A percentile compares a stretch with the other conserved stretches of the same genome.
These are phyloP conservation scores for Chiroxiphia lanceolata DNA, from an alignment of 2,797 vertebrate species.

Conservation along the genomic window DNA sequence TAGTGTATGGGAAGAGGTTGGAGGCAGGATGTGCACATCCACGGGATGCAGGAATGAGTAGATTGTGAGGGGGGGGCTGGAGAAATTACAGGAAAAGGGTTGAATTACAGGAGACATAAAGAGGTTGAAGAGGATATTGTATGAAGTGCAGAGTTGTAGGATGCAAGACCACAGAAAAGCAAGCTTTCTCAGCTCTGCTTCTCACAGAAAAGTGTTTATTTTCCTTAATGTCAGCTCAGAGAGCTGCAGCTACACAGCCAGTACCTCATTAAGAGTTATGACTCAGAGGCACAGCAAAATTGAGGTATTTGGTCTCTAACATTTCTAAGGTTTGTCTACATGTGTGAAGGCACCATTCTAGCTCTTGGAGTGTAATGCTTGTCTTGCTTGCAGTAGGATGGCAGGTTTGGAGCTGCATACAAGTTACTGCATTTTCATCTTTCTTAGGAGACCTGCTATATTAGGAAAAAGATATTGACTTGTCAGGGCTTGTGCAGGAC, in stretches of 20 bases:
- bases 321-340: neutral
- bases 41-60: neutral
- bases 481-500: neutral
- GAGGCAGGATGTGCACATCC: neutral
- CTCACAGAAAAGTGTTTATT: neutral
- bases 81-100: neutral
- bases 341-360: neutral
- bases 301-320: neutral
- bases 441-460: neutral
- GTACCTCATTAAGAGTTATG: neutral
- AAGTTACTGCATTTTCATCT: neutral
- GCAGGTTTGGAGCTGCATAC: neutral
- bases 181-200: neutral
- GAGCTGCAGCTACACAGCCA: neutral
- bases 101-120: neutral
- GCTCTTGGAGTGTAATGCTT: neutral
- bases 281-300: neutral
- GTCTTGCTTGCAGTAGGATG: neutral
- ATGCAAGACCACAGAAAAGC: neutral
- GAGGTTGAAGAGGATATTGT: neutral
- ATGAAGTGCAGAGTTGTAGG: neutral
- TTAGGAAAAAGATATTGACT: neutral
- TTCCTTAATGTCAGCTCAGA: neutral
- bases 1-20: rapidly evolving
- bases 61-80: neutral